Base-by-base conservation (phyloP, 2,888 invertebrate species). In the Empis livida region DNA sequence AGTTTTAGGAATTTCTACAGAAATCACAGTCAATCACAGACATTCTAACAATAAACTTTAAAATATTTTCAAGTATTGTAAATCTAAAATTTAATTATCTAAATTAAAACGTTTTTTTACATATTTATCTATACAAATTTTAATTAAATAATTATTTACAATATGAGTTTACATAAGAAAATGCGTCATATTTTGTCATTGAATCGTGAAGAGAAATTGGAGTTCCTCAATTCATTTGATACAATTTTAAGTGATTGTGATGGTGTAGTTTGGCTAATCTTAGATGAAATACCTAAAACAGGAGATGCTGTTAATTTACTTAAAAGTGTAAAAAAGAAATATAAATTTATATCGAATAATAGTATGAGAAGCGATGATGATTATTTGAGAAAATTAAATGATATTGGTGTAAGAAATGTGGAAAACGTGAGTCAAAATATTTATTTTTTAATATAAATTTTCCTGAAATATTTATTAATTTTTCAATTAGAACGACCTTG, bases 201-300 rank as follows among this genome's bases (percentile, higher is more conserved):
- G 31, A 56, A 44, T 15, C 42, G 46, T 2, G 61, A 57, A 42
- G 65, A 69, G 55, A 56, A 66, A 50, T 55, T 55, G 31, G 51
- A 56, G 27, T 71, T 71, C 47, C 49, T 77, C 2, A 60, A 72
- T 43, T 71, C 72, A 30, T 73, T 76, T 50, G 77, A 78, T 55
- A 68, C 69, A 40, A 68, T 79, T 45, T 61, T 79, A 41, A 73
- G 73, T 46, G 78, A 78, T 55, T 78, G 77, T 57, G 78, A 78
- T 62, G 78, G 73, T 43, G 75, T 75, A 2, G 49, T 75, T n/a
- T 73, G 73, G 71, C 41, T 61, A 37, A 39, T 64, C 1, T 53
- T 55, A 2, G 55, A 57, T 5, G 60, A 65, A 10, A 66, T 75
- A 35, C 59, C 63, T 3, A 67, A 67, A 4, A 59, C 69, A 2